phyloP scores from a whole-genome alignment of 2,797 vertebrate species.

The Leuciscus waleckii region DNA sequence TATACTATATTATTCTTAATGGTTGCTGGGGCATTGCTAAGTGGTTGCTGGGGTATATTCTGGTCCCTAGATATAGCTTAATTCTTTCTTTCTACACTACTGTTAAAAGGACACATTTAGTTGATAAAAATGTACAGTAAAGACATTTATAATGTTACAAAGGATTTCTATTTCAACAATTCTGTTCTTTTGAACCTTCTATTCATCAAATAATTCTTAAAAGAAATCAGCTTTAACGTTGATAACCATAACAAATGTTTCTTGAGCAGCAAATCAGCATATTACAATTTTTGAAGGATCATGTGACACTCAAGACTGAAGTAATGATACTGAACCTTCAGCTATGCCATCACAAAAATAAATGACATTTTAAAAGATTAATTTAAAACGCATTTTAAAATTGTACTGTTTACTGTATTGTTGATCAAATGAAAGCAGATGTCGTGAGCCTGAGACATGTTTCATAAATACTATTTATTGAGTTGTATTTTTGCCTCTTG shows the following conservation, averaged over 20 bases:
- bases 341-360: too few species aligned
- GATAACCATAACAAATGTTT: too few species aligned
- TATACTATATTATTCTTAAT: too few species aligned
- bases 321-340: too few species aligned
- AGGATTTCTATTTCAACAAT: not conserved
- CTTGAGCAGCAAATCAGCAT: not conserved
- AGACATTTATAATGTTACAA: not conserved
- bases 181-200: too few species aligned
- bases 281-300: not conserved
- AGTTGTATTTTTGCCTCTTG: not conserved
- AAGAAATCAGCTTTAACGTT: not conserved
- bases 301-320: not conserved
- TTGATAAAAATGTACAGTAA: not conserved
- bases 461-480: not conserved
- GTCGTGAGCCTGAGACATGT: not conserved
- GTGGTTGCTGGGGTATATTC: not conserved
- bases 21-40: not conserved
- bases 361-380: too few species aligned
- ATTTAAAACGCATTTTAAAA: not conserved
- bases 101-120: not conserved
- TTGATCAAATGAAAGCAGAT: not conserved
- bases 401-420: not conserved
- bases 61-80: constrained; percentile 1
- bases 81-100: not conserved
- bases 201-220: not conserved